Evolutionary conservation across 2,113 vertebrate species (phyloP).

Genomic region (Mohoua ochrocephala): DNA sequence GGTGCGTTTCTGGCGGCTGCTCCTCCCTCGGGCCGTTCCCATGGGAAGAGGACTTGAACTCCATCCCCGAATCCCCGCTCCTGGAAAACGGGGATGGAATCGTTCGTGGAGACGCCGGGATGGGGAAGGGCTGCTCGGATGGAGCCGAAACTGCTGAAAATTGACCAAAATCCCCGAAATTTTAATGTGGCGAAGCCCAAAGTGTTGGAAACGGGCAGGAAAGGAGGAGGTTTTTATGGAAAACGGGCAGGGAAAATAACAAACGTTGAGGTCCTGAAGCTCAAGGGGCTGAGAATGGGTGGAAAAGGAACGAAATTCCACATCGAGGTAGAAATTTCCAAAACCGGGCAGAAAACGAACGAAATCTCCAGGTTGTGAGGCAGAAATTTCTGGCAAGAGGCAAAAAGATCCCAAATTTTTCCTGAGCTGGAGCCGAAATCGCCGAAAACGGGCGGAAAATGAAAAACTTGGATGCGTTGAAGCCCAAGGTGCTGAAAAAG

Average conservation of each 20-base stretch:
- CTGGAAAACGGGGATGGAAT: fast-evolving
- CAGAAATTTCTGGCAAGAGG: background rate
- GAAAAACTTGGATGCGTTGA: background rate
- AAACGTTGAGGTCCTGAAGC: background rate
- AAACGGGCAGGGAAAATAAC: background rate
- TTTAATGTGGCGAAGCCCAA: background rate
- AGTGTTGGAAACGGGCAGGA: background rate
- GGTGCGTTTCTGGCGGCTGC: background rate
- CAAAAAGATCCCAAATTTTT: background rate
- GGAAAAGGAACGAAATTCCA: background rate
- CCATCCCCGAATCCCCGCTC: background rate
- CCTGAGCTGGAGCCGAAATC: background rate
- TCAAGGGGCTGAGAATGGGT: background rate
- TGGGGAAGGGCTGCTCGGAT: too few species aligned
- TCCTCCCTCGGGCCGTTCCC: background rate
- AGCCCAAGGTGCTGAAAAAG: background rate
- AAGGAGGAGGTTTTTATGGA: background rate
- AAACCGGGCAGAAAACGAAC: fast-evolving
- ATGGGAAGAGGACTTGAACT: background rate
- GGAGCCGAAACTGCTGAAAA: background rate
- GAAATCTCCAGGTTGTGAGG: background rate
- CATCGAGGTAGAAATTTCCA: fast-evolving
- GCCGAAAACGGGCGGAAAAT: background rate
- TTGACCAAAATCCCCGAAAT: background rate
- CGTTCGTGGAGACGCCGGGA: fast-evolving